A percentile compares a stretch with the other conserved stretches of the same genome.
Evolutionary conservation across 2,797 vertebrate species (phyloP).

Genomic region (Chelidonichthys spinosus): DNA sequence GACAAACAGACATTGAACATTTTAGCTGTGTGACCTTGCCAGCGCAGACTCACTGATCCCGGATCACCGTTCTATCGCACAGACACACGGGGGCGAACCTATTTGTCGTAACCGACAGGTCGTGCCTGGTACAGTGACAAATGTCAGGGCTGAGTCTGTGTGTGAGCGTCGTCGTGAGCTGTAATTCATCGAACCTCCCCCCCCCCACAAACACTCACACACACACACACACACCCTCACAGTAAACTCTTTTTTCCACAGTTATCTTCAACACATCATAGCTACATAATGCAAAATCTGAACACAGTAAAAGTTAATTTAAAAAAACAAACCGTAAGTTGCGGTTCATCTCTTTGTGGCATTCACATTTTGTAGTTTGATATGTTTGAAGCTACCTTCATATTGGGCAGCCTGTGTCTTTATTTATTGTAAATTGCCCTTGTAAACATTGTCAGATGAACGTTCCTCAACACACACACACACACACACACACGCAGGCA

Average conservation of each 20-base stretch:
- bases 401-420: conserved; percentile 60
- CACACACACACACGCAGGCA: conserved; percentile 21
- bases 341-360: conserved; percentile 12
- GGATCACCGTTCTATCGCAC: conserved; percentile 23
- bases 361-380: conserved; percentile 13
- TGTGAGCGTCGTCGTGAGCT: conserved; percentile 52
- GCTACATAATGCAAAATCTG: conserved; percentile 7
- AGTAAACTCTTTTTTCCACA: background rate
- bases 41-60: conserved; percentile 11
- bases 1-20: background rate
- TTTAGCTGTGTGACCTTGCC: conserved; percentile 20
- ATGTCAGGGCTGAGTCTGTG: conserved; percentile 60
- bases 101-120: conserved; percentile 66
- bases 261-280: conserved; percentile 2
- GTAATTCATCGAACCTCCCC: conserved; percentile 72
- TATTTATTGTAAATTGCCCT: conserved; percentile 77
- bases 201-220: conserved; percentile 22
- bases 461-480: conserved; percentile 55
- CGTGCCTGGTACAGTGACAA: conserved; percentile 67
- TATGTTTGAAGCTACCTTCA: conserved; percentile 46
- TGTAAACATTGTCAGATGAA: conserved; percentile 76
- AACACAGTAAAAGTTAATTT: conserved; percentile 2
- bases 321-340: conserved; percentile 16
- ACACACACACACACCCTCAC: background rate
- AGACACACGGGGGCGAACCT: conserved; percentile 32